These are phyloP conservation scores for Chrysolina haemoptera DNA, from an alignment of 2,888 invertebrate genomes.

Conservation along the genomic window DNA sequence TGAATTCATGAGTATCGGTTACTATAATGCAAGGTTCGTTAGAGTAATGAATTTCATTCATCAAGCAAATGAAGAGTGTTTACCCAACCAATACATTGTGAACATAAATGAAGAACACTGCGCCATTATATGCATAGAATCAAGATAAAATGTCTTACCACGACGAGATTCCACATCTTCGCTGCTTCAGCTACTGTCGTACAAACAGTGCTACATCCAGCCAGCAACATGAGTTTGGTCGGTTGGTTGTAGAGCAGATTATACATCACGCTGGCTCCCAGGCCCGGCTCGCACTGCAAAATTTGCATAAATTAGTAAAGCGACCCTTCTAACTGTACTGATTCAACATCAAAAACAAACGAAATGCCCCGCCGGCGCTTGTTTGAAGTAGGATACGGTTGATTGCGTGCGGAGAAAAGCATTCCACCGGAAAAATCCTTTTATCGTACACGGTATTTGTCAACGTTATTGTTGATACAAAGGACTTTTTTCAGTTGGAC, in stretches of 20 bases:
- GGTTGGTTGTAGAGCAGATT: slow-evolving; percentile 97
- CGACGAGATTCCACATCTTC: slow-evolving; percentile 99
- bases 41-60: too few relatives aligned
- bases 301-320: slow-evolving; percentile 41
- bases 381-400: slow-evolving; percentile 6
- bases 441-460: slow-evolving; percentile 2
- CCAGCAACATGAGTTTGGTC: slow-evolving; percentile 92
- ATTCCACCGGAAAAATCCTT: neutral
- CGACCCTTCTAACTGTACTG: slow-evolving; percentile 21
- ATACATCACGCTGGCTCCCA: slow-evolving; percentile 98
- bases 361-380: neutral
- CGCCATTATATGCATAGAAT: neutral
- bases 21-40: too few relatives aligned
- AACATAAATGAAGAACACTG: too few relatives aligned
- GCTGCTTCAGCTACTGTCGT: slow-evolving; percentile 99
- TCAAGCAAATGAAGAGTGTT: too few relatives aligned
- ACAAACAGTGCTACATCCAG: slow-evolving; percentile 98
- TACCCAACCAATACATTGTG: too few relatives aligned
- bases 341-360: slow-evolving; percentile 27
- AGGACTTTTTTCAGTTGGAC: neutral
- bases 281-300: slow-evolving; percentile 95
- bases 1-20: too few relatives aligned
- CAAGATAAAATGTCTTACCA: slow-evolving; percentile 79
- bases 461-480: slow-evolving; percentile 6
- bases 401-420: slow-evolving; percentile 6